Evolutionary conservation across 2,797 vertebrate species (phyloP).

Genomic region (Falco concolor): DNA sequence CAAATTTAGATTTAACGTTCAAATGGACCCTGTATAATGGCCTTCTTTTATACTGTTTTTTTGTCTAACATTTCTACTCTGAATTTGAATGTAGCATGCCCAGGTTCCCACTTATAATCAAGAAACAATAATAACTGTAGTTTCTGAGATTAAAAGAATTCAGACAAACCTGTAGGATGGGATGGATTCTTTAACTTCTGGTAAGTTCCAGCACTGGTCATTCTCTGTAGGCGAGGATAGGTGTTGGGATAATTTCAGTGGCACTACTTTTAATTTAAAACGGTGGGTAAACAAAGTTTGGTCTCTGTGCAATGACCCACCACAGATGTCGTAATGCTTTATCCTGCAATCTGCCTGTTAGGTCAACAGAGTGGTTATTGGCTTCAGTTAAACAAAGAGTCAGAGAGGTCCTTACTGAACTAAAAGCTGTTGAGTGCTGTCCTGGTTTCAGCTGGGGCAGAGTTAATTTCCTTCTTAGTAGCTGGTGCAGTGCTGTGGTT

Average conservation of each 20-base stretch:
- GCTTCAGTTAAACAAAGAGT: neutral
- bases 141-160: neutral
- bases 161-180: neutral
- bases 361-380: neutral
- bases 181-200: neutral
- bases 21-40: neutral
- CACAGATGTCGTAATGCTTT: neutral
- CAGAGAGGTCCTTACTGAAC: neutral
- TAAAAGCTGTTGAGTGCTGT: neutral
- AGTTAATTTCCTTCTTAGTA: no score
- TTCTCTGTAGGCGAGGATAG: neutral
- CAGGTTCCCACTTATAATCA: neutral
- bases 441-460: no score
- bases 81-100: neutral
- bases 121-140: neutral
- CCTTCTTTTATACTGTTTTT: neutral
- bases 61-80: neutral
- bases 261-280: neutral
- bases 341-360: neutral
- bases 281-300: neutral
- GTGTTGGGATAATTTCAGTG: neutral
- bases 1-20: neutral
- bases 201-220: neutral
- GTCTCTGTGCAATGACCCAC: neutral
- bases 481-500: no score